Evolutionary conservation across 2,797 vertebrate species (phyloP), one percentile per base, ranked within the genome.

Genomic region (Acanthopagrus latus): DNA sequence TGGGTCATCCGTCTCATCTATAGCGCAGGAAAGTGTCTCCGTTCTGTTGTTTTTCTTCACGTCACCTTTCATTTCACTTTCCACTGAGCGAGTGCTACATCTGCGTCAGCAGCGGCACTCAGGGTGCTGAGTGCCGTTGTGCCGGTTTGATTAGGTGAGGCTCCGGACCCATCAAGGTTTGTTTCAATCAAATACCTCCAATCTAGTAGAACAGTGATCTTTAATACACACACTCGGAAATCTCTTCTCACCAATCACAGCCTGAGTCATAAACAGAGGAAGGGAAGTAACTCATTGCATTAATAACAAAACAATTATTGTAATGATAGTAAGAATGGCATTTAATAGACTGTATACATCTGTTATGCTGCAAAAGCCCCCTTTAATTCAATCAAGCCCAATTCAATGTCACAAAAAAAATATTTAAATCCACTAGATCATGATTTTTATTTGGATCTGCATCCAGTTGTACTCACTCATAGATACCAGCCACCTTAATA

Each of bases 1-100:
- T 90, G 75, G 87, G 88, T 75, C 88, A 88, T 60, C 56, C 83
- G 65, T 71, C 69, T 47, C 33, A 65, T 78, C 76, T 78, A 57
- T 57, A 71, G 54, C 52, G 50, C 29, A 74, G 21, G 69, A 75
- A 81, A 23, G 33, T 21, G 80, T 46, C 65, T 85, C 74, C 77
- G 59, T 73, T 69, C 65, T 33, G 51, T 64, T 81, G 59, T 88
- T 79, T 83, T 66, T 67, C 64, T 57, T 78, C 78, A 76, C 17
- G 82, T 85, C 90, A 73, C 56, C 55, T 76, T 60, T 48, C 60
- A 56, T 89, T 88, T 76, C 44, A 63, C 71, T 68, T 77, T 74
- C 46, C 38, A 71, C 50, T 71, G 52, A 48, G 71, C 62, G 72
- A 81, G 76, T 86, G 82, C 84, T 71, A 64, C 43, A 76, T 83